These are phyloP conservation scores for Taenaris catops DNA, from an alignment of 2,888 invertebrate species.

Conservation along the genomic window DNA sequence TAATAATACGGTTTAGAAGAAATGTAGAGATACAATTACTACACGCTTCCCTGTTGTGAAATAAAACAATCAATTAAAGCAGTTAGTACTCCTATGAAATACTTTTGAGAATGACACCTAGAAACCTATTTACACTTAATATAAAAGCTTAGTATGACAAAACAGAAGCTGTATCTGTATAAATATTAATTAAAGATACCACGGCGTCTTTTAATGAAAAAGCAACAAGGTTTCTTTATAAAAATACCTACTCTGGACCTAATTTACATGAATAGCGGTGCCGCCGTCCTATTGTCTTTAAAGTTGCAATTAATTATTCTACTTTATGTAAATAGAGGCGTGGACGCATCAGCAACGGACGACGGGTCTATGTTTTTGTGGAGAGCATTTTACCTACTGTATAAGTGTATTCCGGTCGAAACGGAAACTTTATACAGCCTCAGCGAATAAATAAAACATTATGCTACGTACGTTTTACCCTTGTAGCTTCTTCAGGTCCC, in stretches of 20 bases:
- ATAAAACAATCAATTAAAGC: not conserved
- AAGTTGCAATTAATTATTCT: constrained; percentile 75
- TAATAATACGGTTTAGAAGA: too few relatives aligned
- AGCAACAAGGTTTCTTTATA: constrained; percentile 18
- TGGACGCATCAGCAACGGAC: constrained; percentile 38
- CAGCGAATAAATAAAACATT: constrained; percentile 14
- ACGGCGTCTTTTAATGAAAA: constrained; percentile 13
- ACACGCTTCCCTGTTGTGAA: too few relatives aligned
- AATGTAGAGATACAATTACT: too few relatives aligned
- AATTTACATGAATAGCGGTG: constrained; percentile 69
- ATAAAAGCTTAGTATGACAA: too few relatives aligned
- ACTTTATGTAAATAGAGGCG: constrained; percentile 65
- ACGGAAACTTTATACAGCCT: constrained; percentile 12
- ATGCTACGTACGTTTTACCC: not conserved
- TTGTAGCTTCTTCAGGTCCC: too few relatives aligned
- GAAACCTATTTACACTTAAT: too few relatives aligned
- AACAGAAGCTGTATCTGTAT: constrained; percentile 12
- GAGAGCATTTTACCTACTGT: too few relatives aligned
- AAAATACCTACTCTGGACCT: constrained; percentile 45
- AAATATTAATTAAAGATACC: constrained; percentile 16
- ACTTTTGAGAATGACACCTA: too few relatives aligned
- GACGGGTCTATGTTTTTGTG: constrained; percentile 20
- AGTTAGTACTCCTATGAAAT: not conserved
- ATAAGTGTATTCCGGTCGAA: constrained; percentile 12
- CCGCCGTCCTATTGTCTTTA: constrained; percentile 63